Base-by-base conservation (phyloP, 2,888 invertebrate genomes). In the Mythimna ferrago region DNA sequence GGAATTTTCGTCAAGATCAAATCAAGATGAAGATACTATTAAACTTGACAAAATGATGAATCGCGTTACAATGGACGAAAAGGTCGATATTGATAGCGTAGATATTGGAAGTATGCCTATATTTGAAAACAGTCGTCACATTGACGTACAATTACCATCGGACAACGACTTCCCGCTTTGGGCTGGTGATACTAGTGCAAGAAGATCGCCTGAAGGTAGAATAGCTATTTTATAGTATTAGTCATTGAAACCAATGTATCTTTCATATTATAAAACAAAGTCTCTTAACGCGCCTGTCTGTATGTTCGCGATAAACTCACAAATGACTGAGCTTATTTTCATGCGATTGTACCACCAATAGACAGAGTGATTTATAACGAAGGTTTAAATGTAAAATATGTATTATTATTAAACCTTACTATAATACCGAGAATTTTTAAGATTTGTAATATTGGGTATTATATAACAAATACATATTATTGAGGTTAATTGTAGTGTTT, bases 201-300 rank as follows among this genome's bases (percentile, higher is more conserved):
- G 98, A 74, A 96, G 98, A 85, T 98, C 98, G 62, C 98, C 98
- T 1, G 98, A 98, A 96, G 98, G 98, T 95, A 26, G 26, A 26
- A 26, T 96, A 68, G 54, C 16, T 44, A 62, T 21, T 26, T 26
- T 11, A 6, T 26, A 26, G 14, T 56, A 56, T 26, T 56, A 56
- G 7, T 57, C 16, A 57, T 26, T 57, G 6, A 32, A 57, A 32
- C 19, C 19, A 35, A 32, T 35, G 10, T 35, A 19, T 26, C 11
- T 48, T 48, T 48, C 44, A 48, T 48, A 48, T 48, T 48, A 48
- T 48, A 48, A 48, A 48, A 48, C 16, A 48, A 48, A 48, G 48
- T 14, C 44, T 4, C 44, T 6, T 6, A 16, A 16, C 16, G 16
- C 6, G 48, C 16, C 48, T 48, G 4, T 41, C 41, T 41, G 48